These are phyloP conservation scores for Platynereis dumerilii DNA, from an alignment of 2,888 invertebrate genomes.

Conservation along the genomic window DNA sequence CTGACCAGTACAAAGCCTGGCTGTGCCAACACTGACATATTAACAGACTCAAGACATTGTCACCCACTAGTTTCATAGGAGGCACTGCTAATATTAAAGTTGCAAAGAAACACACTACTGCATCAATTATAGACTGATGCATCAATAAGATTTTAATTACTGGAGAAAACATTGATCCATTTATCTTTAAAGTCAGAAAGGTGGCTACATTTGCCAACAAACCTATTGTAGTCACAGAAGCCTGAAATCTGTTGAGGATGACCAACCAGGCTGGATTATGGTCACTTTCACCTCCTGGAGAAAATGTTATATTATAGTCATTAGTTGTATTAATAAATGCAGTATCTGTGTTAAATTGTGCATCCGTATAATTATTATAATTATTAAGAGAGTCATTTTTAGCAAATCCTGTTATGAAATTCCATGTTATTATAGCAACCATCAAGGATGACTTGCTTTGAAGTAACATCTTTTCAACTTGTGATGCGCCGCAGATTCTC, in stretches of 20 bases:
- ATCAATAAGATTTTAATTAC: conserved; percentile 11
- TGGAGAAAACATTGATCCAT: conserved; percentile 10
- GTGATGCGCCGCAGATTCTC: too few species aligned
- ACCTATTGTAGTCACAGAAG: neutral
- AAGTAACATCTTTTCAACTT: too few species aligned
- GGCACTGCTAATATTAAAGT: neutral
- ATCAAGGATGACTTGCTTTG: too few species aligned
- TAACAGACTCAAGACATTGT: neutral
- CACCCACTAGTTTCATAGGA: neutral
- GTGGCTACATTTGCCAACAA: conserved; percentile 5
- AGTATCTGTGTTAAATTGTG: too few species aligned
- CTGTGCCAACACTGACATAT: conserved; percentile 14
- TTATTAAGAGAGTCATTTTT: too few species aligned
- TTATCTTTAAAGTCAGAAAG: neutral
- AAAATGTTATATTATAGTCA: too few species aligned
- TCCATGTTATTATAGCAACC: too few species aligned
- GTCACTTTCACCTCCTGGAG: too few species aligned
- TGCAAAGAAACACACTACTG: neutral
- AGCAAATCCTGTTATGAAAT: too few species aligned
- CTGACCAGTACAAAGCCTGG: conserved; percentile 12
- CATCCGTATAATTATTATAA: too few species aligned
- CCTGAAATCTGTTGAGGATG: conserved; percentile 1
- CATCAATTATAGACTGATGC: conserved; percentile 15
- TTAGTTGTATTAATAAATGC: too few species aligned
- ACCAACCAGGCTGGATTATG: neutral